phyloP scores from a whole-genome alignment of 1,140 invertebrate genomes.

The Listronotus bonariensis region DNA sequence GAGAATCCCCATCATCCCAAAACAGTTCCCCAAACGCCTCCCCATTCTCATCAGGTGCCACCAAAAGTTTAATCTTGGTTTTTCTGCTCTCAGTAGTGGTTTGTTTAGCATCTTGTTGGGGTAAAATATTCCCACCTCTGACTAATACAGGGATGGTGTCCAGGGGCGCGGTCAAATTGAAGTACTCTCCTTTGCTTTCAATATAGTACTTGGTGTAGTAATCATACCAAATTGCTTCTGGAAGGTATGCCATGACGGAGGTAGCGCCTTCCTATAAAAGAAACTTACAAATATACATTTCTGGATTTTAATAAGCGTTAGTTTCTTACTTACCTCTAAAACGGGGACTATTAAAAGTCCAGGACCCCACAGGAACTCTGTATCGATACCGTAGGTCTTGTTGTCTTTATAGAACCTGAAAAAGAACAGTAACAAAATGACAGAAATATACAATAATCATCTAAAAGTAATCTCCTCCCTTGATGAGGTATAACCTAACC shows the following conservation, averaged over 20 bases:
- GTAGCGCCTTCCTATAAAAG: slow-evolving; percentile 42
- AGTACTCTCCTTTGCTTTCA: slow-evolving; percentile 59
- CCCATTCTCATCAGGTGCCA: slow-evolving; percentile 61
- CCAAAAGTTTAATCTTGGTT: slow-evolving; percentile 65
- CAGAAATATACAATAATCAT: too few species aligned
- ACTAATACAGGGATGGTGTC: slow-evolving; percentile 72
- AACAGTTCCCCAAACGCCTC: slow-evolving; percentile 69
- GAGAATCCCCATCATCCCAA: slow-evolving; percentile 78
- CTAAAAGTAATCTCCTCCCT: too few species aligned
- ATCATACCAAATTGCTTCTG: slow-evolving; percentile 75
- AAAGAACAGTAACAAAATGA: too few species aligned
- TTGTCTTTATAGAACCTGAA: slow-evolving; percentile 69
- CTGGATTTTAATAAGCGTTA: too few species aligned
- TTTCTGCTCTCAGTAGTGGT: slow-evolving; percentile 69
- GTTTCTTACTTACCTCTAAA: slow-evolving; percentile 61
- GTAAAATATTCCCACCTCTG: slow-evolving; percentile 74
- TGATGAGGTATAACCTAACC: too few species aligned
- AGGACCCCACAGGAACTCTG: slow-evolving; percentile 81
- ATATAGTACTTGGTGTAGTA: slow-evolving; percentile 60
- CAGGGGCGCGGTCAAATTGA: slow-evolving; percentile 62
- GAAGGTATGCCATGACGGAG: slow-evolving; percentile 65
- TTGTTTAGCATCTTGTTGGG: slow-evolving; percentile 65
- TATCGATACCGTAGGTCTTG: slow-evolving; percentile 72
- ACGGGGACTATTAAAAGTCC: slow-evolving; percentile 78
- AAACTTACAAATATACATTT: background rate